These are phyloP conservation scores for Saturnia pavonia DNA, from an alignment of 2,888 invertebrate genomes.

Conservation along the genomic window DNA sequence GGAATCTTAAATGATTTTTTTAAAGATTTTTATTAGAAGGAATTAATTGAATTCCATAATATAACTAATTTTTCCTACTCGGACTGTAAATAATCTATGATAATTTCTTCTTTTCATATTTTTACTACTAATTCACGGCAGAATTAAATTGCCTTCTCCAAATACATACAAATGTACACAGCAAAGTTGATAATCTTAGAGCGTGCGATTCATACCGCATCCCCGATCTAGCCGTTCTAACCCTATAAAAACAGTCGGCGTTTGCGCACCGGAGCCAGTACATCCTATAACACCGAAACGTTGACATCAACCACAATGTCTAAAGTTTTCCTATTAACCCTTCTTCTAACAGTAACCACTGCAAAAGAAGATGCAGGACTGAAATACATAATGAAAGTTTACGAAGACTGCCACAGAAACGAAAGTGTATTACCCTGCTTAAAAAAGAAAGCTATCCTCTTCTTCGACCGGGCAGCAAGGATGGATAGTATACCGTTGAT, in stretches of 20 bases:
- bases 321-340: constrained; percentile 55
- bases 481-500: constrained; percentile 83
- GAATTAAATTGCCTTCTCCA: constrained; percentile 18
- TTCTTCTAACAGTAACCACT: constrained; percentile 44
- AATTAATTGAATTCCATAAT: no score
- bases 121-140: neutral
- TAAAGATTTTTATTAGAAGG: no score
- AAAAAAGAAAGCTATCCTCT: constrained; percentile 90
- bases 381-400: constrained; percentile 85
- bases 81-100: no score
- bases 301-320: constrained; percentile 51
- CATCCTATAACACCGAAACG: constrained; percentile 42
- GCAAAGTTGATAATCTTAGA: constrained; percentile 6
- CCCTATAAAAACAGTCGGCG: constrained; percentile 71
- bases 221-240: constrained; percentile 53
- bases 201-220: constrained; percentile 22
- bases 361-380: constrained; percentile 80
- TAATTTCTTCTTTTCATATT: neutral
- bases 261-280: constrained; percentile 72
- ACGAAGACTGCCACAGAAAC: constrained; percentile 88
- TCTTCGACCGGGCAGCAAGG: constrained; percentile 88
- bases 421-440: constrained; percentile 88
- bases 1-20: no score
- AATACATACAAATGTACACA: constrained; percentile 4
- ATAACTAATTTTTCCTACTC: no score